Evolutionary conservation across 2,888 invertebrate species (phyloP).

Genomic region (Cremastinae sp.): DNA sequence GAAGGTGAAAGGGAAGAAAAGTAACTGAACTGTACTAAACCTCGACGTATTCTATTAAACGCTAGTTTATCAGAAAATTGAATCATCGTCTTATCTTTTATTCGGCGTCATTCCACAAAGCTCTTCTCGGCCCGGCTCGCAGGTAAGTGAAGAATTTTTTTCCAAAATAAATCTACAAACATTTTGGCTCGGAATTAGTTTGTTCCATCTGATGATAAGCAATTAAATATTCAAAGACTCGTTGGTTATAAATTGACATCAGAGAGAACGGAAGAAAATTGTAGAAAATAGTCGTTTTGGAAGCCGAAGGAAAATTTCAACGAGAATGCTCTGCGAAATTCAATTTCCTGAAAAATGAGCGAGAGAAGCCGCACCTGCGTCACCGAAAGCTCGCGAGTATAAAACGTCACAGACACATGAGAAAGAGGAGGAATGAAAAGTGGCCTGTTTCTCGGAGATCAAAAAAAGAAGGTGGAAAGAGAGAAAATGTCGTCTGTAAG

Average conservation of each 20-base stretch:
- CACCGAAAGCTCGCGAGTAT: neutral
- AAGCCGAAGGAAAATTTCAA: neutral
- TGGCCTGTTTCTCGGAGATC: neutral
- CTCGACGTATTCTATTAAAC: constrained; percentile 76
- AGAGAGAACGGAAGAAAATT: neutral
- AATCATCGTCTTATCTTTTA: constrained; percentile 60
- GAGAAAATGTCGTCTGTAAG: constrained; percentile 3
- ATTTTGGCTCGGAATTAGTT: neutral
- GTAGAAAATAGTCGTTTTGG: neutral
- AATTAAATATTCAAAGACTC: neutral
- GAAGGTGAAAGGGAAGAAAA: constrained; percentile 62
- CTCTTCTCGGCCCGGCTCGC: neutral
- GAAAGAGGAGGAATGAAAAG: constrained; percentile 7
- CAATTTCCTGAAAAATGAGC: neutral
- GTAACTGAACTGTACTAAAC: constrained; percentile 73
- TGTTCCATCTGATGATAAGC: no score
- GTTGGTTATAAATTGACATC: neutral
- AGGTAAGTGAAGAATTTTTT: constrained; percentile 40
- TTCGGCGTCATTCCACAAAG: constrained; percentile 26
- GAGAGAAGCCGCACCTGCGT: neutral
- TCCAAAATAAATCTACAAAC: neutral
- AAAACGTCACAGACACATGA: constrained; percentile 5
- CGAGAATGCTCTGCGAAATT: neutral
- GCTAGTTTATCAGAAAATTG: constrained; percentile 76
- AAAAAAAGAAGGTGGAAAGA: neutral